phyloP scores from a whole-genome alignment of 2,113 vertebrate species.

The Trematocara zebra region DNA sequence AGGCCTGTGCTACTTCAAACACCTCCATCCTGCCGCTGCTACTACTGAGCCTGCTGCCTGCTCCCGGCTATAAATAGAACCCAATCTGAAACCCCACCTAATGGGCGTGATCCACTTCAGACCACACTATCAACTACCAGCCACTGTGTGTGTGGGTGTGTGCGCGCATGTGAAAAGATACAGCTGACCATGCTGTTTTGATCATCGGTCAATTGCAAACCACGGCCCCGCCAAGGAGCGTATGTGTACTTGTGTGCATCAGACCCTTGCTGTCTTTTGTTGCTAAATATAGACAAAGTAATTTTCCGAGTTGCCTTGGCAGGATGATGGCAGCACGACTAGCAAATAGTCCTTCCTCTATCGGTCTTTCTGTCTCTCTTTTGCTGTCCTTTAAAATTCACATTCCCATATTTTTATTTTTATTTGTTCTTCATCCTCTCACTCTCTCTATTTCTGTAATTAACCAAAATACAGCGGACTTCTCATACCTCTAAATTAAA shows the following conservation, averaged over 20 bases:
- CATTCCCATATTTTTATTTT: neutral
- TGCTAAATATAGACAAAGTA: conserved; percentile 43
- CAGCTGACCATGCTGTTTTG: conserved; percentile 52
- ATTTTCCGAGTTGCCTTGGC: conserved; percentile 14
- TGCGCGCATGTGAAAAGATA: neutral
- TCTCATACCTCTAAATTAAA: neutral
- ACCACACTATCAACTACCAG: conserved; percentile 40
- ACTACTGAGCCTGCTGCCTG: conserved; percentile 22
- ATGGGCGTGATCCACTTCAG: conserved; percentile 54
- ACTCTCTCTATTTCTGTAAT: neutral
- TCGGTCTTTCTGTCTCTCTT: neutral
- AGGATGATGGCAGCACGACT: neutral
- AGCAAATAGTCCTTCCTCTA: neutral
- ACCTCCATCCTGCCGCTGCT: conserved; percentile 19
- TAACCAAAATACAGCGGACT: neutral
- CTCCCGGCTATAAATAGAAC: conserved; percentile 53
- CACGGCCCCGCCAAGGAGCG: neutral
- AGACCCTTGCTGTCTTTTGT: neutral
- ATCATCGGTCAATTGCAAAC: conserved; percentile 19
- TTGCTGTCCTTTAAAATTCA: neutral
- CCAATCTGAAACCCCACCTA: conserved; percentile 55
- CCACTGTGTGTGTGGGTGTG: neutral
- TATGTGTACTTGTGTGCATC: neutral
- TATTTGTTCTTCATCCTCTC: too few relatives aligned
- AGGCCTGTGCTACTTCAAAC: conserved; percentile 60